Base-by-base conservation (phyloP, 2,113 vertebrate species). In the Notarius quadriscutis region DNA sequence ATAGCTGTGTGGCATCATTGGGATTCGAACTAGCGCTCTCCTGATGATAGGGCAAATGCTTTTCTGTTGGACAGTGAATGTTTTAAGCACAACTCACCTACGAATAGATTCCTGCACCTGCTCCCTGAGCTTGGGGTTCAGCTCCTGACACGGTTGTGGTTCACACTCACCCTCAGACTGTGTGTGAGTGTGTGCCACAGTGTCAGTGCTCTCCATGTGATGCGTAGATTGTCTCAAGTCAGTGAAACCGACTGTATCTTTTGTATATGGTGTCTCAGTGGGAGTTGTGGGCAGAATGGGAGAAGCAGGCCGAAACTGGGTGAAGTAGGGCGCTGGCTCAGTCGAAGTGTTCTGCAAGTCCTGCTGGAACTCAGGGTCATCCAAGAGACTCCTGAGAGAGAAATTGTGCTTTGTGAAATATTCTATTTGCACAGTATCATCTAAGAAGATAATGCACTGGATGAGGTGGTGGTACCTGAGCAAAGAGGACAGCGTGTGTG, bases 291-390 rank as follows among this genome's bases (percentile, higher is more conserved):
- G 85, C 89, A 51, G 22, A 27, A 89, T 63, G 5, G 85, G 79
- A 94, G 91, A 89, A 88, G 88, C 67, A 50, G 89, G 89, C 75
- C 30, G 86, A 55, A 96, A 91, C 89, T 95, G 95, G 86, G 89
- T 92, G 91, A 96, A 97, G 91, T 97, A 97, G 0, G 95, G 94
- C 18, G 94, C 88, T 22, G 95, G 93, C 25, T 96, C 95, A 11
- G 90, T 90, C 57, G 92, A 86, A 20, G 85, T 90, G 78, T 91
- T 91, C 34, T 75, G 48, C 84, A 97, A 88, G 34, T 91, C 86
- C 5, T 94, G 89, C 0, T 95, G 94, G 86, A 99, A 97, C 85
- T 92, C 90, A 55, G 91, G 87, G 12, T 97, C 96, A 62, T 97
- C 95, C 81, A 98, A 90, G 48, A 98, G 91, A 67, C 91, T 93